Conservation (phyloP, 2,888 invertebrate genomes). For the Drosophila paracracens region DNA sequence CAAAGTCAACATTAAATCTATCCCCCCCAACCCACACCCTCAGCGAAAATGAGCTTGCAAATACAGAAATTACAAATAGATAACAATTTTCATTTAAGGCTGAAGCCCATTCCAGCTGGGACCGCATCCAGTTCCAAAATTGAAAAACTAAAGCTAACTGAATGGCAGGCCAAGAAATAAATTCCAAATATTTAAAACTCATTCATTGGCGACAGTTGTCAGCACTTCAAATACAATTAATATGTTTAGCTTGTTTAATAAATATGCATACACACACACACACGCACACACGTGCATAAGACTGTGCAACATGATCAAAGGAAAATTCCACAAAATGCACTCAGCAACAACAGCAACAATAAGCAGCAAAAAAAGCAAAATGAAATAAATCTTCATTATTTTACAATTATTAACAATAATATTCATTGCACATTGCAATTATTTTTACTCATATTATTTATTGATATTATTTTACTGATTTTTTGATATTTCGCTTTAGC, state of each 20-base stretch:
- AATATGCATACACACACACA: not conserved
- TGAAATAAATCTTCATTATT: not conserved
- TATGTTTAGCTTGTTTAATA: constrained; percentile 28
- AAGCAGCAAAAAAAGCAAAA: not conserved
- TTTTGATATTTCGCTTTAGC: not conserved
- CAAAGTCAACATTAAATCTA: constrained; percentile 73
- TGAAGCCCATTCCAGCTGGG: constrained; percentile 55
- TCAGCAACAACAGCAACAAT: not conserved
- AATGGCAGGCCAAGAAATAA: constrained; percentile 30
- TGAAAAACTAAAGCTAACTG: constrained; percentile 55
- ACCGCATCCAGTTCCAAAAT: constrained; percentile 34
- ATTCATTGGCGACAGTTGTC: constrained; percentile 40
- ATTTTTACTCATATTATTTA: not conserved
- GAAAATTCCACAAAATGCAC: not conserved
- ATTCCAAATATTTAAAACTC: constrained; percentile 20
- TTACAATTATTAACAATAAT: not conserved
- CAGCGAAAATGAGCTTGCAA: constrained; percentile 70
- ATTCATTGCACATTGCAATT: not conserved
- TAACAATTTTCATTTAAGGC: constrained; percentile 26
- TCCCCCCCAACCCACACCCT: not conserved
- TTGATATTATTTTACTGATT: not conserved
- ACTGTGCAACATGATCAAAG: not conserved
- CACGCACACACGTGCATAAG: not conserved
- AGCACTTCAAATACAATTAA: constrained; percentile 47
- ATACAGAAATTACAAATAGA: constrained; percentile 50